Percentiles rank a stretch among this genome's conserved stretches.
phyloP scores from a whole-genome alignment of 2,888 invertebrate genomes.

The Noctua pronuba region DNA sequence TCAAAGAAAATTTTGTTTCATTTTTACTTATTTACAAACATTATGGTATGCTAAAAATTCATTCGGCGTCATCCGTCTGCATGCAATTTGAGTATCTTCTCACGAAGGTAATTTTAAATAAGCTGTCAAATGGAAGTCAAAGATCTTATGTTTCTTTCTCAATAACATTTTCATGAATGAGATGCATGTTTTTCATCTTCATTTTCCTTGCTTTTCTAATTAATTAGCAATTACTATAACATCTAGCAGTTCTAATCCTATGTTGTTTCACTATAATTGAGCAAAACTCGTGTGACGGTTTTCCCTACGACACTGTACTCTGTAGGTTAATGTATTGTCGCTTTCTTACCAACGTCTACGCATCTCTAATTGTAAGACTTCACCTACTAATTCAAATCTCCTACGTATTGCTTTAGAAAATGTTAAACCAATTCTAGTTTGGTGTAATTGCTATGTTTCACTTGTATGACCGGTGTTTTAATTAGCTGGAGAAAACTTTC shows the following conservation, averaged over 20 bases:
- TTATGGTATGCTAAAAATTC: not conserved
- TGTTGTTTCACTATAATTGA: constrained; percentile 82
- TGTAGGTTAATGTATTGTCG: constrained; percentile 87
- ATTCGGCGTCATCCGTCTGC: not conserved
- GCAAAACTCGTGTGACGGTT: constrained; percentile 87
- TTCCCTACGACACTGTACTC: constrained; percentile 85
- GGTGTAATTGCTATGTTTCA: constrained; percentile 74
- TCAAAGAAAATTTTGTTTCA: constrained; percentile 1
- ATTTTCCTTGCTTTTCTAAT: not conserved
- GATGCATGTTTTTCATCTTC: not conserved
- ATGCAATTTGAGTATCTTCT: not conserved
- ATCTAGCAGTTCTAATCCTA: constrained; percentile 68
- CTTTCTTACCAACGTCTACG: constrained; percentile 86
- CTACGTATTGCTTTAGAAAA: constrained; percentile 78
- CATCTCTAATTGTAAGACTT: constrained; percentile 87
- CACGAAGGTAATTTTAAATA: not conserved
- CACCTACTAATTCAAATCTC: constrained; percentile 87
- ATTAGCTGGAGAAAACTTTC: constrained; percentile 67
- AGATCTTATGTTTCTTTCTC: not conserved
- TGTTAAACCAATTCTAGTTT: constrained; percentile 73
- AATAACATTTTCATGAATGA: not conserved
- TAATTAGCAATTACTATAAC: constrained; percentile 49
- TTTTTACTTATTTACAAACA: not conserved
- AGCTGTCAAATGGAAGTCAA: not conserved
- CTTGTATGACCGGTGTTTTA: constrained; percentile 77